These are phyloP conservation scores for Scolopax mira DNA, from an alignment of 2,113 vertebrate species.

Conservation along the genomic window DNA sequence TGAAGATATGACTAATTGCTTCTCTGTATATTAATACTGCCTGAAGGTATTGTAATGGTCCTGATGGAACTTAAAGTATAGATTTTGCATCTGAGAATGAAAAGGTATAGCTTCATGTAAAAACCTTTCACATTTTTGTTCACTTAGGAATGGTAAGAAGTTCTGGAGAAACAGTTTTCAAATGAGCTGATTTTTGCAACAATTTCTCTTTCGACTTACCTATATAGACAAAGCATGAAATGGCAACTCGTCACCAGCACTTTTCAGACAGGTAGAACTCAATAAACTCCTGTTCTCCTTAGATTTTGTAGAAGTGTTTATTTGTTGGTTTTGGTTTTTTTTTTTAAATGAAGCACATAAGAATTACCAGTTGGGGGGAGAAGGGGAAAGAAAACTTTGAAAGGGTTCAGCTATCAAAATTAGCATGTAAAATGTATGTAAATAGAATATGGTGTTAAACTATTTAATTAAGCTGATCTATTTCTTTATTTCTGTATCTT, in stretches of 20 bases:
- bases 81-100: conserved; percentile 25
- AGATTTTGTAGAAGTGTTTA: conserved; percentile 24
- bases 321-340: not conserved
- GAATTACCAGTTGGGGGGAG: not conserved
- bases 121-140: not conserved
- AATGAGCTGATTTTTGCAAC: conserved; percentile 35
- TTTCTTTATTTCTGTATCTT: not conserved
- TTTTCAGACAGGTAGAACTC: conserved; percentile 54
- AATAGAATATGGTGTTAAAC: not conserved
- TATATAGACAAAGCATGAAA: conserved; percentile 58
- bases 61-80: conserved; percentile 13
- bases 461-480: not conserved
- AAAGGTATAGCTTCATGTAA: not conserved
- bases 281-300: conserved; percentile 58
- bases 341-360: not conserved
- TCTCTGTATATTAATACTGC: conserved; percentile 39
- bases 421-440: not conserved
- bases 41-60: conserved; percentile 38
- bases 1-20: conserved; percentile 28
- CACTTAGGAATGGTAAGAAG: conserved; percentile 23
- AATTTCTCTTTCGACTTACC: conserved; percentile 8
- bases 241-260: conserved; percentile 49
- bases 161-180: conserved; percentile 41
- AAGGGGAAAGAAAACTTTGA: not conserved
- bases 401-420: not conserved